Percentiles rank a stretch among this genome's conserved stretches.
Evolutionary conservation across 30 jellyfish, hydroid and myxozoan species (phyloP).

Genomic region (Aurelia sp.): DNA sequence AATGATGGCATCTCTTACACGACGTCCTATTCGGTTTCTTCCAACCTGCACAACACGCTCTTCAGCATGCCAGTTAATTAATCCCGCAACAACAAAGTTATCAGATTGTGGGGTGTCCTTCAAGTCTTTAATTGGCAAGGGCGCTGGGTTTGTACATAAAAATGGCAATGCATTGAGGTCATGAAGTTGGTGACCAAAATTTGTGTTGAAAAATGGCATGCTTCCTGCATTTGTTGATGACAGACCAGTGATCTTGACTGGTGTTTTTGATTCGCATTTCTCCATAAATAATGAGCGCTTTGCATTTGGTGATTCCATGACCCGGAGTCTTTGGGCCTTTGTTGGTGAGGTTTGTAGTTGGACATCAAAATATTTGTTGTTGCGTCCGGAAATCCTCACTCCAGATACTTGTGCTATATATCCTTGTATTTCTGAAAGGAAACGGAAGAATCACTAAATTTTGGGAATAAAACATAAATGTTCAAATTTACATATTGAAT

Average conservation of each 20-base stretch:
- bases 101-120: constrained; percentile 18
- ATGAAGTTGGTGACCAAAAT: neutral
- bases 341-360: constrained; percentile 2
- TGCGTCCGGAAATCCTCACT: neutral
- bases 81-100: constrained; percentile 7
- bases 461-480: no score
- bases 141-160: neutral
- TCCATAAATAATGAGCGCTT: neutral
- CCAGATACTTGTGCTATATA: constrained; percentile 14
- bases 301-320: neutral
- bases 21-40: constrained; percentile 9
- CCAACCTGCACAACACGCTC: constrained; percentile 19
- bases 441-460: no score
- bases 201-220: constrained; percentile 14
- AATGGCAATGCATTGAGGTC: neutral
- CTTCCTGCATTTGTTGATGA: constrained; percentile 5
- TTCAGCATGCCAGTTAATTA: constrained; percentile 1
- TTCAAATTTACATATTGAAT: no score
- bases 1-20: constrained; percentile 40
- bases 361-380: constrained; percentile 16
- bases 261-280: constrained; percentile 21
- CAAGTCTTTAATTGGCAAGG: neutral
- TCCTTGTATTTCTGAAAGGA: constrained; percentile 21
- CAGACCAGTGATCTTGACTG: neutral
- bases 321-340: neutral